phyloP scores from a whole-genome alignment of 2,797 vertebrate species.

The Myripristis murdjan region DNA sequence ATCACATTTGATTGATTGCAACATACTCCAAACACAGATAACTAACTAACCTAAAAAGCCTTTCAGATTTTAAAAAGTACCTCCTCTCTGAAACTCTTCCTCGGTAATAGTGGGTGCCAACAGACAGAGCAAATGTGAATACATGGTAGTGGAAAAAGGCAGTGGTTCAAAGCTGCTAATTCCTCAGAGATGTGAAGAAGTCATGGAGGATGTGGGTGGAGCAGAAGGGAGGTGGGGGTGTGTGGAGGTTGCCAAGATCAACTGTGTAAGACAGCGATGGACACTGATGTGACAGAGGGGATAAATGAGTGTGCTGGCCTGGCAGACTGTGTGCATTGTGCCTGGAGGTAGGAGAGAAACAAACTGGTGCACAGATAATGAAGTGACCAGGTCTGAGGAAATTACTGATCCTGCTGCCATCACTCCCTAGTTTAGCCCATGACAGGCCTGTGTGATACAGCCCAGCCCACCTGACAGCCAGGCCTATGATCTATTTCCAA shows the following conservation, averaged over 20 bases:
- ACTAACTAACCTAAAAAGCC: not conserved
- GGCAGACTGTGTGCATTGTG: slow-evolving; percentile 44
- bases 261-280: slow-evolving; percentile 42
- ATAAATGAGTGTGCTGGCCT: slow-evolving; percentile 53
- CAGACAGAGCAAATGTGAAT: slow-evolving; percentile 26
- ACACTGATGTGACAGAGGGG: slow-evolving; percentile 50
- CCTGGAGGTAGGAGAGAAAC: slow-evolving; percentile 47
- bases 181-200: slow-evolving; percentile 33
- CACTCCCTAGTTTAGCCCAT: slow-evolving; percentile 16
- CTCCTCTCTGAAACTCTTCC: slow-evolving; percentile 6
- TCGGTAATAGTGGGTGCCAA: slow-evolving; percentile 14
- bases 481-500: not conserved
- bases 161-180: slow-evolving; percentile 13
- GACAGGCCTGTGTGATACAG: slow-evolving; percentile 25
- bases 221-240: slow-evolving; percentile 45
- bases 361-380: slow-evolving; percentile 59
- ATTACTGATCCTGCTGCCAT: slow-evolving; percentile 41
- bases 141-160: slow-evolving; percentile 25
- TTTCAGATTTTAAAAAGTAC: slow-evolving; percentile 14
- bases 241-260: slow-evolving; percentile 11
- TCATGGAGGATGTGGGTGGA: slow-evolving; percentile 34
- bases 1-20: slow-evolving; percentile 38
- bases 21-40: slow-evolving; percentile 39
- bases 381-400: slow-evolving; percentile 48
- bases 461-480: slow-evolving; percentile 15